Evolutionary conservation across 2,113 vertebrate species (phyloP).

Genomic region (Pseudonaja textilis): DNA sequence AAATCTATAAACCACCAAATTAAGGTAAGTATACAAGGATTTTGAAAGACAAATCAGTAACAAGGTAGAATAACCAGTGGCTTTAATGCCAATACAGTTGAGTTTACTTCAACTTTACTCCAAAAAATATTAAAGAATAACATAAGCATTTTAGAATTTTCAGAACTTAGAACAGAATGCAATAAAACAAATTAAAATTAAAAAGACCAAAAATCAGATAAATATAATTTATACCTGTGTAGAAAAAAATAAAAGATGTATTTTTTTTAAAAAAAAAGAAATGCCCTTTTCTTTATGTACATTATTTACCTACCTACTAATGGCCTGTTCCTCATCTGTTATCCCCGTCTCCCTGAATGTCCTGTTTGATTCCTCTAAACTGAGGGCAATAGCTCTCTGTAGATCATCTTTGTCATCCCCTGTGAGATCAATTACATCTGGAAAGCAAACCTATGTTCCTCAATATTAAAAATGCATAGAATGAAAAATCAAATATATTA

Average conservation of each 20-base stretch:
- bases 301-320: conserved; percentile 87
- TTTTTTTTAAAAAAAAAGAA: conserved; percentile 50
- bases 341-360: conserved; percentile 98
- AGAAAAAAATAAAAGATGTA: conserved; percentile 62
- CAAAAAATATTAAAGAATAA: neutral
- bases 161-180: conserved; percentile 27
- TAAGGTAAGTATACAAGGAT: neutral
- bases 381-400: conserved; percentile 97
- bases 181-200: conserved; percentile 47
- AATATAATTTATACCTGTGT: conserved; percentile 49
- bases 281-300: conserved; percentile 61
- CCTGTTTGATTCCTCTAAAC: conserved; percentile 95
- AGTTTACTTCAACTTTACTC: neutral
- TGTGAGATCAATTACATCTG: conserved; percentile 98
- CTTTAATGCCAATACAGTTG: neutral
- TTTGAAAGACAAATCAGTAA: neutral
- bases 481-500: conserved; percentile 62
- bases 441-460: conserved; percentile 73
- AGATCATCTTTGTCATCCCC: conserved; percentile 99
- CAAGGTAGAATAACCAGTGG: neutral
- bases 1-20: neutral
- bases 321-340: conserved; percentile 98
- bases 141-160: neutral
- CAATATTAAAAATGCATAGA: conserved; percentile 74
- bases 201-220: conserved; percentile 51